Base-by-base conservation (phyloP, 1,140 invertebrate genomes). In the Protaetia brevitarsis region DNA sequence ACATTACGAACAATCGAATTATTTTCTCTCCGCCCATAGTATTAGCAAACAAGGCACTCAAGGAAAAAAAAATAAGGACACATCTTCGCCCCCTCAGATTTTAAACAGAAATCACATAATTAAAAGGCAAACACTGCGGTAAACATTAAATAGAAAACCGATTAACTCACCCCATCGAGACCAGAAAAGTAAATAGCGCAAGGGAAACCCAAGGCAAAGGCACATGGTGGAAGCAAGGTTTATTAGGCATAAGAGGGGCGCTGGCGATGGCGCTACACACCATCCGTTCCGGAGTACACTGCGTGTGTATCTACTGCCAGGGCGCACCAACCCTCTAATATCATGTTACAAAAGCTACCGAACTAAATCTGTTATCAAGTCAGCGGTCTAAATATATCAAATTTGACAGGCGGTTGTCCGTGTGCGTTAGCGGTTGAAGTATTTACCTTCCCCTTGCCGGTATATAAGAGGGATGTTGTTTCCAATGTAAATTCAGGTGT, bases 51-150 rank as follows among this genome's bases (percentile, higher is more conserved):
- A n/a, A n/a, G n/a, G n/a, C n/a, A n/a, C n/a, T n/a, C n/a, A n/a
- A n/a, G n/a, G n/a, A n/a, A n/a, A n/a, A n/a, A n/a, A n/a, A n/a
- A n/a, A n/a, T n/a, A n/a, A n/a, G n/a, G n/a, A n/a, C n/a, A n/a
- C n/a, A n/a, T n/a, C n/a, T n/a, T n/a, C 41, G 41, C 41, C 41
- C 41, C 26, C 16, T 23, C 41, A 23, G 41, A 51, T 51, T 51
- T 51, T 51, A 51, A 51, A 51, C 41, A 51, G 26, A 51, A 51
- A 51, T 51, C 41, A 59, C 57, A 59, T 59, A 59, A 59, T 59
- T 59, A 59, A 59, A 59, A 59, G 16, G 29, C 57, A 59, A 59
- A 59, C 57, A 59, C 3, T n/a, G 27, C 27, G 29, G 26, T 28
- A 59, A 59, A 59, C 57, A 28, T 59, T 59, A 59, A 59, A 59